These are phyloP conservation scores for Blastobasis adustella DNA, from an alignment of 2,888 invertebrate species.

Conservation along the genomic window DNA sequence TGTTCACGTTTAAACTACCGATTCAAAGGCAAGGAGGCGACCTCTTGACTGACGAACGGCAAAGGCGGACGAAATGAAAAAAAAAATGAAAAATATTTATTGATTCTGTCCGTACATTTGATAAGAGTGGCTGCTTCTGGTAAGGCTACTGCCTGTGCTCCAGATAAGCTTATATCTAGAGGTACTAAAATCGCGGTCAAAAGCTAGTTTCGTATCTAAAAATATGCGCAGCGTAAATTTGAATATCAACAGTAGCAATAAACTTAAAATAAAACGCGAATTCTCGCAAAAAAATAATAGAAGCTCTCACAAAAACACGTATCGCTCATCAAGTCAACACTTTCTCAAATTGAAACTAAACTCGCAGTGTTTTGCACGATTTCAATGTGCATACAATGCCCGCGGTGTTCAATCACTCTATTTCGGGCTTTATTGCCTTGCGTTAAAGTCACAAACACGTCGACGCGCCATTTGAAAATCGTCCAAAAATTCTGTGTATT, in stretches of 20 bases:
- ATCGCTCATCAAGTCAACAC: neutral
- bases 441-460: neutral
- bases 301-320: neutral
- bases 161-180: no score
- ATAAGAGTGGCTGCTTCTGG: no score
- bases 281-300: neutral
- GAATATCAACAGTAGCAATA: neutral
- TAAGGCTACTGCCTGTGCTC: no score
- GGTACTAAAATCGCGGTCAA: no score
- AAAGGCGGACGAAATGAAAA: no score
- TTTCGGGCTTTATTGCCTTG: neutral
- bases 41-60: no score
- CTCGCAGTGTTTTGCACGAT: neutral
- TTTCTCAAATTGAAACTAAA: neutral
- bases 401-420: neutral
- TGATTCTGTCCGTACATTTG: no score
- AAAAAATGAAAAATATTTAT: no score
- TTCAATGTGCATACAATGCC: neutral
- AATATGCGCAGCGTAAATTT: no score
- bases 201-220: no score
- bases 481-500: slow-evolving; percentile 2
- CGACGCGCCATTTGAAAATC: slow-evolving; percentile 4
- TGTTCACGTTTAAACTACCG: no score
- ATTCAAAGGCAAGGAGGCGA: no score
- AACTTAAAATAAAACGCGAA: neutral